Conservation (phyloP, 1,140 invertebrate genomes). For the Drosophila pallidifrons region DNA sequence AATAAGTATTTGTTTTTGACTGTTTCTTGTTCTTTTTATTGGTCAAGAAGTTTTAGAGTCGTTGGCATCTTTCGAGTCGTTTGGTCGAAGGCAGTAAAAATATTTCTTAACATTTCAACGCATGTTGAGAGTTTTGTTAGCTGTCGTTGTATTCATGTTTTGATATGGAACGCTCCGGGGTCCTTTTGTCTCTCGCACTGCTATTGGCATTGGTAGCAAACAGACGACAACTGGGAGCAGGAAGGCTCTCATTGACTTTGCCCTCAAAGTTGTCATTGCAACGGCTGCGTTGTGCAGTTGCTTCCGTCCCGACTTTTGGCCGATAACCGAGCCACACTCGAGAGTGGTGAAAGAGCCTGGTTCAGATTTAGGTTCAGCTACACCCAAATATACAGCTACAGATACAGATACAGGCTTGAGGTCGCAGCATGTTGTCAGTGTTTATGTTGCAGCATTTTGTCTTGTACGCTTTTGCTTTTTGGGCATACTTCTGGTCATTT, state of each 20-base stretch:
- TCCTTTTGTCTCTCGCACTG: slow-evolving; percentile 63
- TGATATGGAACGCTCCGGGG: slow-evolving; percentile 78
- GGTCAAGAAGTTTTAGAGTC: slow-evolving; percentile 57
- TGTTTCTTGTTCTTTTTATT: slow-evolving; percentile 26
- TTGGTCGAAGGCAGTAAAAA: slow-evolving; percentile 51
- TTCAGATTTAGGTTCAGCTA: slow-evolving; percentile 35
- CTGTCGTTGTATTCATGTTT: slow-evolving; percentile 77
- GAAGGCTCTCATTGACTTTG: slow-evolving; percentile 80
- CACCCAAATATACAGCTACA: slow-evolving; percentile 48
- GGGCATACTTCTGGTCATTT: slow-evolving; percentile 66
- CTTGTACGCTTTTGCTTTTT: slow-evolving; percentile 46
- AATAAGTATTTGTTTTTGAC: not conserved
- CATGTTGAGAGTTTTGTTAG: slow-evolving; percentile 79
- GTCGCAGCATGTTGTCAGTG: slow-evolving; percentile 76
- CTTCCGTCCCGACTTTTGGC: slow-evolving; percentile 53
- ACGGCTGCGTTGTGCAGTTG: slow-evolving; percentile 45
- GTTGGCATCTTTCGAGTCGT: slow-evolving; percentile 63
- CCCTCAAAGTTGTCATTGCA: slow-evolving; percentile 77
- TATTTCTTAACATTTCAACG: slow-evolving; percentile 74
- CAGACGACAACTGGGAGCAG: slow-evolving; percentile 71
- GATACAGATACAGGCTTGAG: slow-evolving; percentile 29
- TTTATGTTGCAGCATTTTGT: slow-evolving; percentile 64
- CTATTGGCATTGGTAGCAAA: slow-evolving; percentile 40
- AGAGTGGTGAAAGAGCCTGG: not conserved
- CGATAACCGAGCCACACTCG: slow-evolving; percentile 40